Percentiles rank a stretch among this genome's conserved stretches.
Evolutionary conservation across 2,797 vertebrate genomes (phyloP).

Genomic region (Glossophaga mutica): DNA sequence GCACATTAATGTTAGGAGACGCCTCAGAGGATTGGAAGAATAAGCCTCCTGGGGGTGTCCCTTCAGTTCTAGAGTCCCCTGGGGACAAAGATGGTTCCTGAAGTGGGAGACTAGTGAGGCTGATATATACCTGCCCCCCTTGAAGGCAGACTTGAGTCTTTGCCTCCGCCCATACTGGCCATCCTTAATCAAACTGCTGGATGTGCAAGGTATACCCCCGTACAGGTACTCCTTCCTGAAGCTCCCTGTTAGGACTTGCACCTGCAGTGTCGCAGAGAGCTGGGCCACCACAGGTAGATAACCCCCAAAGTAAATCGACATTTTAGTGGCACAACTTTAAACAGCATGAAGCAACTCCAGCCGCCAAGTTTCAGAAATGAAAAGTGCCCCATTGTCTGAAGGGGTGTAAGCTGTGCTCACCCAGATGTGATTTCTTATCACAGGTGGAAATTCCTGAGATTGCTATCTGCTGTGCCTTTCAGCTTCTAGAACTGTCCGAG

Average conservation of each 20-base stretch:
- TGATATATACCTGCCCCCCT: too few species aligned
- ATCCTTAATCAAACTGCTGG: background rate
- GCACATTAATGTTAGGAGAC: background rate
- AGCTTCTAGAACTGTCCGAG: background rate
- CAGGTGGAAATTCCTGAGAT: background rate
- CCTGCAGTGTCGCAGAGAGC: background rate
- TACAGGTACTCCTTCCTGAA: background rate
- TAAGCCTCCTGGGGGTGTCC: background rate
- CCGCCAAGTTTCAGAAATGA: background rate
- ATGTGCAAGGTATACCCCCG: background rate
- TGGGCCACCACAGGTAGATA: background rate
- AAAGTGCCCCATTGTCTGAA: background rate
- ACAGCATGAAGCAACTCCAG: background rate
- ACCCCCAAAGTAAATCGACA: background rate
- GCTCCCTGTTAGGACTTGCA: background rate
- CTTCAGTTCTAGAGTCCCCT: background rate
- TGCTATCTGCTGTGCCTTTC: background rate
- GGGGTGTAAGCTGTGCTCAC: background rate
- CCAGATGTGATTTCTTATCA: background rate
- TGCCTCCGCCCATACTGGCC: too few species aligned
- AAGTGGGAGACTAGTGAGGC: background rate
- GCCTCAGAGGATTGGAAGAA: background rate
- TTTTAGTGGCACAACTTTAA: background rate
- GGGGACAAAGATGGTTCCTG: background rate
- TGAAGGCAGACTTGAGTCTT: background rate